These are phyloP conservation scores for Stylophora pistillata DNA, from an alignment of 64 coral and sea anemone genomes.

Conservation along the genomic window DNA sequence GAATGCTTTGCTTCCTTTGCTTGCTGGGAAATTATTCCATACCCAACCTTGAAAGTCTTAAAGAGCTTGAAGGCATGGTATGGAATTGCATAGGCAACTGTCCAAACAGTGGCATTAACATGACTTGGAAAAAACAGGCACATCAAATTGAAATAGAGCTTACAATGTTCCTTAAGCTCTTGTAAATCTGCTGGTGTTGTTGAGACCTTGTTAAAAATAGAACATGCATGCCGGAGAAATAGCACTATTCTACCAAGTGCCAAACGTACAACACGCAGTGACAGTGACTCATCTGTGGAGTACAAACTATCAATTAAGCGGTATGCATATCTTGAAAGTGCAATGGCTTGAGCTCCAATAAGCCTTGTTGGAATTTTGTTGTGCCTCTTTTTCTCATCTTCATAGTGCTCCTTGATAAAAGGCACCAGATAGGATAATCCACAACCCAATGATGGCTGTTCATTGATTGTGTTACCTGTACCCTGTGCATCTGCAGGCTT, in stretches of 20 bases:
- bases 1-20: conserved; percentile 64
- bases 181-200: neutral
- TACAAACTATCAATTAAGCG: conserved; percentile 20
- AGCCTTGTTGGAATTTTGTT: conserved; percentile 47
- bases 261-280: neutral
- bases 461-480: no score
- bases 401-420: conserved; percentile 42
- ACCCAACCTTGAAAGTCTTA: conserved; percentile 39
- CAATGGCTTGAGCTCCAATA: conserved; percentile 45
- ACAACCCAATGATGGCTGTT: no score
- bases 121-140: conserved; percentile 23
- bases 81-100: conserved; percentile 52
- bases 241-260: conserved; percentile 30
- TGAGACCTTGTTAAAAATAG: conserved; percentile 28
- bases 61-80: conserved; percentile 38
- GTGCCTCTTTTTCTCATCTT: conserved; percentile 7
- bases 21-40: conserved; percentile 58
- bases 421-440: conserved; percentile 29
- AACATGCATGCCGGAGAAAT: conserved; percentile 36
- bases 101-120: conserved; percentile 41
- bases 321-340: conserved; percentile 31
- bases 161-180: conserved; percentile 22
- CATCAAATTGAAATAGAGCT: conserved; percentile 51
- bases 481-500: no score
- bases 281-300: neutral